Evolutionary conservation across 2,797 vertebrate species (phyloP), one percentile per base, ranked within the genome.

Genomic region (Austrolebias charrua): DNA sequence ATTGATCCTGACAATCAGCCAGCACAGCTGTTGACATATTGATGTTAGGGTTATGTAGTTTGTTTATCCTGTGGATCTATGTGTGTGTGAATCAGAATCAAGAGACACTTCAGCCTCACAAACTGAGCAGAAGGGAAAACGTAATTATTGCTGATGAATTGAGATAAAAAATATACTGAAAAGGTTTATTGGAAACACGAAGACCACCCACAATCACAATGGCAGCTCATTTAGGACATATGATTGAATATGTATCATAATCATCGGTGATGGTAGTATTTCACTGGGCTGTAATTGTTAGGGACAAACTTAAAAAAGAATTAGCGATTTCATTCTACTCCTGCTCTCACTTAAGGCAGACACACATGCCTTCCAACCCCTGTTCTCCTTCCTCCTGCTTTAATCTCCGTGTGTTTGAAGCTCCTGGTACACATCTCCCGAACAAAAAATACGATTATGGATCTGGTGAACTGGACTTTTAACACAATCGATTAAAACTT

Each of bases 101-200:
- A 77, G 69, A 65, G 61, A 64, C 55, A 79, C 60, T 49, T 54
- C 31, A 76, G 78, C 79, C 80, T 79, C 8, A 46, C 71, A 67
- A 79, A 80, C 76, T 84, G 80, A 72, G 61, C 44, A 74, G 69
- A 76, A 76, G 76, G 62, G 71, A 85, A 86, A 54, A 60, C 47
- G 14, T n/a, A 49, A 45, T 66, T 62, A 84, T 88, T 74, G 71
- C 86, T 88, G 66, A 86, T 88, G 67, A 71, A 88, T 78, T 71
- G 11, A 10, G 15, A 5, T 2, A 18, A 35, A 13, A 35, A 20
- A 47, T 24, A 24, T 24, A 24, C 24, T 24, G 13, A 7, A 44
- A 13, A 53, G 42, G 18, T n/a, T 15, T 35, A n/a, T 20, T 14
- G 15, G 14, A 18, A 35, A 38, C 24, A 57, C 2, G 12, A 44